Conservation (phyloP, 2,797 vertebrate genomes). For the Cuniculus paca region DNA sequence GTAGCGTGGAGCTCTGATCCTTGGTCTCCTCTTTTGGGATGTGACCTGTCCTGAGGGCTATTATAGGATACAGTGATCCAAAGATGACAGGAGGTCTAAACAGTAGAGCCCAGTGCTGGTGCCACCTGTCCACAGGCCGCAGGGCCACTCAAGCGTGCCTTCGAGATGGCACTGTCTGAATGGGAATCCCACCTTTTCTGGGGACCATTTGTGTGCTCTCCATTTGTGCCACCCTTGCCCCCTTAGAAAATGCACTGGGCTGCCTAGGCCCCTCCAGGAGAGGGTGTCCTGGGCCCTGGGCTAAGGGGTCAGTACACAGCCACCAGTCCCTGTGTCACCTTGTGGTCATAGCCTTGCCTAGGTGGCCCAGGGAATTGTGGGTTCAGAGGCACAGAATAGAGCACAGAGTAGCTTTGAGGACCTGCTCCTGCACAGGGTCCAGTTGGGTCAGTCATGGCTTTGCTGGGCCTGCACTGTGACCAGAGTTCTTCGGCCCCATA, state of each 20-base stretch:
- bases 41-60: not conserved
- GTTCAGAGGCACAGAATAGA: accelerated
- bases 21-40: not conserved
- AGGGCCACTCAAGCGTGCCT: not conserved
- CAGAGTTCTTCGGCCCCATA: not conserved
- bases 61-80: not conserved
- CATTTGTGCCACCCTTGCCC: not conserved
- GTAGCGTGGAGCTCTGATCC: accelerated
- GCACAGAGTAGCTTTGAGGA: not conserved
- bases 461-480: not conserved
- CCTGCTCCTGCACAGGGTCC: not conserved
- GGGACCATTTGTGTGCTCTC: not conserved
- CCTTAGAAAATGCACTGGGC: not conserved
- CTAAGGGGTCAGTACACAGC: no score
- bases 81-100: not conserved
- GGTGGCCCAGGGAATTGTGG: not conserved
- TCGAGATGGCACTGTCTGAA: no score
- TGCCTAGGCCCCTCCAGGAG: not conserved
- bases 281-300: not conserved
- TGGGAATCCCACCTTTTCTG: not conserved
- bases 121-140: not conserved
- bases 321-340: no score
- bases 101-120: not conserved
- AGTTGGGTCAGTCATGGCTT: no score
- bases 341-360: not conserved